phyloP scores from a whole-genome alignment of 2,113 vertebrate genomes.

The Eptesicus fuscus region DNA sequence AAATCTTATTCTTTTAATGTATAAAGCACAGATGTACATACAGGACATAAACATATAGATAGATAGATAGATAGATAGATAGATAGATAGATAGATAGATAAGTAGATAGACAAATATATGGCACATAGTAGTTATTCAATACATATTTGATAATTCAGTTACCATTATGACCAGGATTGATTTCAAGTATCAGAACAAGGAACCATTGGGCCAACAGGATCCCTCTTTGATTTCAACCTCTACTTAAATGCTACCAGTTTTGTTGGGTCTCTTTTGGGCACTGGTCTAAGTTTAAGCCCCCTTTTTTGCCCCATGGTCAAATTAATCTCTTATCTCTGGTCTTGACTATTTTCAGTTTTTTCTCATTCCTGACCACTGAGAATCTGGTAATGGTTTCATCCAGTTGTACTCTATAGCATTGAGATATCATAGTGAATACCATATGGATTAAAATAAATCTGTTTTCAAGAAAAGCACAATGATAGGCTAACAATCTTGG shows the following conservation, averaged over 20 bases:
- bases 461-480: background rate
- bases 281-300: background rate
- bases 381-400: background rate
- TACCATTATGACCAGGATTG: background rate
- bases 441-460: background rate
- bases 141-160: background rate
- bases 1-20: background rate
- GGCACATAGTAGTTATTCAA: background rate
- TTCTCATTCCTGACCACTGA: background rate
- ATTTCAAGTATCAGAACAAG: background rate
- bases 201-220: background rate
- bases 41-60: background rate
- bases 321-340: background rate
- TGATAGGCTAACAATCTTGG: constrained; percentile 17
- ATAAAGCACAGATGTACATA: background rate
- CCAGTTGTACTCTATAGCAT: background rate
- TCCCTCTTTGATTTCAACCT: background rate
- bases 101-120: background rate
- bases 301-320: background rate
- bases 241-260: background rate
- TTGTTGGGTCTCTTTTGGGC: background rate
- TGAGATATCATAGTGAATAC: background rate
- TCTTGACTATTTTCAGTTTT: background rate
- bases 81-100: background rate
- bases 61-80: background rate